Percentiles rank a stretch among this genome's conserved stretches.
phyloP scores from a whole-genome alignment of 2,888 invertebrate species.

The Lissocephala sabroskyi region DNA sequence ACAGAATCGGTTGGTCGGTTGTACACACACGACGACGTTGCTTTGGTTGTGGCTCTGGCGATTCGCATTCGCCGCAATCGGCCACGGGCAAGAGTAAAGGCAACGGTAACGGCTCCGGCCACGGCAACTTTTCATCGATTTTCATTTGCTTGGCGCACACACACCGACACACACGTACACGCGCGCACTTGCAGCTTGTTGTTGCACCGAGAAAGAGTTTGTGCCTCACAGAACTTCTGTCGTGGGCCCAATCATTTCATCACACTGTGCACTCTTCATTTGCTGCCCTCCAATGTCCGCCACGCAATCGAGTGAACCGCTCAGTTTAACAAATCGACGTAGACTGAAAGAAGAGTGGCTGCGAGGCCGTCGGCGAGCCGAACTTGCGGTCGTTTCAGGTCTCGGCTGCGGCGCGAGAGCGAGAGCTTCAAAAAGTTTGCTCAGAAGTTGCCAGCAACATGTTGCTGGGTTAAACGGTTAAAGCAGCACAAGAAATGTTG shows the following conservation, averaged over 20 bases:
- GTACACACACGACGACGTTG: constrained; percentile 7
- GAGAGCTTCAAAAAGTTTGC: too few species aligned
- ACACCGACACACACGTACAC: background rate
- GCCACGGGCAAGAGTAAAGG: background rate
- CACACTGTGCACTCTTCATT: background rate
- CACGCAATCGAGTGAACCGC: constrained; percentile 62
- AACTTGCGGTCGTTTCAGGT: too few species aligned
- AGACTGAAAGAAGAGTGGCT: constrained; percentile 52
- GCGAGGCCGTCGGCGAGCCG: too few species aligned
- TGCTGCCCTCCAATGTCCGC: constrained; percentile 9
- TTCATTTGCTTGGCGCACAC: background rate
- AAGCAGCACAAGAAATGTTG: too few species aligned
- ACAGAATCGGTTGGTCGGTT: constrained; percentile 10
- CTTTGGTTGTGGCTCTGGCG: background rate
- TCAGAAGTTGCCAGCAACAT: too few species aligned
- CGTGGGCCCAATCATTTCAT: constrained; percentile 19
- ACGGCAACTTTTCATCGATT: constrained; percentile 2
- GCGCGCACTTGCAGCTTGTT: constrained; percentile 2
- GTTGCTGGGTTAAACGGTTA: too few species aligned
- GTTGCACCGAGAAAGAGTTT: too few species aligned
- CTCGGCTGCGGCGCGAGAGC: too few species aligned
- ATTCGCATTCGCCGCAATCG: constrained; percentile 13
- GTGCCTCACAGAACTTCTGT: too few species aligned
- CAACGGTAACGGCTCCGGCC: too few species aligned
- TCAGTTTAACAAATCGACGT: constrained; percentile 70